phyloP scores from a whole-genome alignment of 2,797 vertebrate species.

The Phylloscopus collybita region DNA sequence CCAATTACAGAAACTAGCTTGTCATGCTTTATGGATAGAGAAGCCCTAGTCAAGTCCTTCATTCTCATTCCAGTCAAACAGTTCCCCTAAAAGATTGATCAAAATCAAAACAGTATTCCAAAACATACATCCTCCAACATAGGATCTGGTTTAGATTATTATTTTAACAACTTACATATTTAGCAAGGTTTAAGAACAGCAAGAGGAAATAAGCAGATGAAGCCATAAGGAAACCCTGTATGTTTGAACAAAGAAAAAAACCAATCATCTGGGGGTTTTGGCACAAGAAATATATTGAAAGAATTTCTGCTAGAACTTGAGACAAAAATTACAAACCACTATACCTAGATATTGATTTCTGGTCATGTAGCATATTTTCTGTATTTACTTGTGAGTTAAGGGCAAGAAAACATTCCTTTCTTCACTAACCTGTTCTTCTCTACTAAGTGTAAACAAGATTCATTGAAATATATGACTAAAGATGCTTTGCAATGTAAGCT shows the following conservation, averaged over 20 bases:
- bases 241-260: not conserved
- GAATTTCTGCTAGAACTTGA: not conserved
- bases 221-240: not conserved
- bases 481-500: not conserved
- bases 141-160: not conserved
- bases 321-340: not conserved
- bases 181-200: not conserved
- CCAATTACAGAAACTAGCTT: not conserved
- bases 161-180: constrained; percentile 9
- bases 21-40: not conserved
- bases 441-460: not conserved
- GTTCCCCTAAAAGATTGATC: not conserved
- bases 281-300: not conserved
- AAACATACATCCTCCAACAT: not conserved
- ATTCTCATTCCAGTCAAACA: not conserved
- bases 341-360: not conserved
- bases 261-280: not conserved
- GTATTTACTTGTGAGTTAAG: not conserved
- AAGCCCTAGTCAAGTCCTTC: not conserved
- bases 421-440: not conserved
- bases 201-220: not conserved
- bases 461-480: not conserved
- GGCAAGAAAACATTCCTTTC: not conserved
- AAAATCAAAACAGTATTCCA: not conserved
- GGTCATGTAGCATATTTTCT: not conserved